phyloP scores from a whole-genome alignment of 2,113 vertebrate species.

The Anseranas semipalmata region DNA sequence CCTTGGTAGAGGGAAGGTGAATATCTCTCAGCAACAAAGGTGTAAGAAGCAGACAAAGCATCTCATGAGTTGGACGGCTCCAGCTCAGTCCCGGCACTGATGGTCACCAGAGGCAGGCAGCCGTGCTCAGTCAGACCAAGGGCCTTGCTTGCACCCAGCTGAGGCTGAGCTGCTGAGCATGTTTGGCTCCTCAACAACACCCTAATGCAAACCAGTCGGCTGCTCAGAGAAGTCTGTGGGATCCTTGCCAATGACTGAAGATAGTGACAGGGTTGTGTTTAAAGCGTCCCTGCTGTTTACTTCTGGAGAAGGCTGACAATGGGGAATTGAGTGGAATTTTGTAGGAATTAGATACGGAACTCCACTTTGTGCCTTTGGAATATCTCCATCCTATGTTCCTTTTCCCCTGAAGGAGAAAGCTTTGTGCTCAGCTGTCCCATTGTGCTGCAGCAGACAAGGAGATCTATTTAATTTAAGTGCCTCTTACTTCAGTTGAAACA shows the following conservation, averaged over 20 bases:
- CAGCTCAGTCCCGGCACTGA: background rate
- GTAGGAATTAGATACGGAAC: background rate
- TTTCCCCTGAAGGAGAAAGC: background rate
- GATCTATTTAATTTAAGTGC: constrained; percentile 46
- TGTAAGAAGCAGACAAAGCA: background rate
- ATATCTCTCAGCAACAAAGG: background rate
- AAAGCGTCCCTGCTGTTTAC: background rate
- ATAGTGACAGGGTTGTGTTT: background rate
- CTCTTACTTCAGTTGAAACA: constrained; percentile 33
- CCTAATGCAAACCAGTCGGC: background rate
- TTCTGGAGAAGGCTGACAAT: background rate
- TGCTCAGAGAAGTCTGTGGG: background rate
- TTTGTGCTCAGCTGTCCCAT: constrained; percentile 10
- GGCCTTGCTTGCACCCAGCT: background rate
- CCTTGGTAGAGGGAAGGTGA: background rate
- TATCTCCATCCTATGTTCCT: background rate
- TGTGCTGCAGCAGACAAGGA: background rate
- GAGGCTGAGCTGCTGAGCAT: background rate
- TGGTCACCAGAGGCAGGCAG: background rate
- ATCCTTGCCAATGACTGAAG: background rate
- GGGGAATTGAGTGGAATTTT: background rate
- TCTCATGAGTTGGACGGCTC: accelerated
- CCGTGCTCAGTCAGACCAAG: background rate
- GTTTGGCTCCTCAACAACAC: background rate
- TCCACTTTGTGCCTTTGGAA: background rate